Percentiles rank a stretch among this genome's conserved stretches.
Evolutionary conservation across 2,113 vertebrate species (phyloP).

Genomic region (Calidris pygmaea): DNA sequence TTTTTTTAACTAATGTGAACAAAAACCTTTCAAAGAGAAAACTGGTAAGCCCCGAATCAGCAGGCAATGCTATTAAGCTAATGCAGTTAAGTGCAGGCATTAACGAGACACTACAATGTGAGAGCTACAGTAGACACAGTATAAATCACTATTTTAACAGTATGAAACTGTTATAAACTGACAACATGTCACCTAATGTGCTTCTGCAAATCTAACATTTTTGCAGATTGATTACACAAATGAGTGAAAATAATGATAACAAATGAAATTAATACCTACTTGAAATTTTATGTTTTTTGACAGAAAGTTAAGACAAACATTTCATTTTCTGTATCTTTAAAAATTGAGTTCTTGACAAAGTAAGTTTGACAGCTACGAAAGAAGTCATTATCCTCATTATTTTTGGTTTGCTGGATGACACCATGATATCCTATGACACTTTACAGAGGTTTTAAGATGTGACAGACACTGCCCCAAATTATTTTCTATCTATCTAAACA

Average conservation of each 20-base stretch:
- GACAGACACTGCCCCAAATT: not conserved
- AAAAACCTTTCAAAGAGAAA: not conserved
- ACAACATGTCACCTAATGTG: not conserved
- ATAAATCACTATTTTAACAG: not conserved
- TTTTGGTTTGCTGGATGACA: not conserved
- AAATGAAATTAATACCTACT: not conserved
- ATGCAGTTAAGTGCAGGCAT: not conserved
- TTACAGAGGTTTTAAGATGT: not conserved
- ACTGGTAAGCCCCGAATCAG: not conserved
- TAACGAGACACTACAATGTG: not conserved
- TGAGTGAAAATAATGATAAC: slow-evolving; percentile 1
- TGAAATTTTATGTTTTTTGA: not conserved
- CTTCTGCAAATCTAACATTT: not conserved
- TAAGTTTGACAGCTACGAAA: not conserved
- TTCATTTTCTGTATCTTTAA: not conserved
- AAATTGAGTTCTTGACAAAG: not conserved
- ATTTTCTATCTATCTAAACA: not conserved
- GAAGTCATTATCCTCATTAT: slow-evolving; percentile 14
- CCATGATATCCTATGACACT: not conserved
- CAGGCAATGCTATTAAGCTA: not conserved
- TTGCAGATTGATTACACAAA: not conserved
- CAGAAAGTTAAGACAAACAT: not conserved
- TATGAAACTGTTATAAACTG: not conserved
- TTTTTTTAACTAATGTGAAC: not conserved
- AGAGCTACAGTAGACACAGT: not conserved